Conservation (phyloP, 2,113 vertebrate genomes). For the Paracanthobrama guichenoti region DNA sequence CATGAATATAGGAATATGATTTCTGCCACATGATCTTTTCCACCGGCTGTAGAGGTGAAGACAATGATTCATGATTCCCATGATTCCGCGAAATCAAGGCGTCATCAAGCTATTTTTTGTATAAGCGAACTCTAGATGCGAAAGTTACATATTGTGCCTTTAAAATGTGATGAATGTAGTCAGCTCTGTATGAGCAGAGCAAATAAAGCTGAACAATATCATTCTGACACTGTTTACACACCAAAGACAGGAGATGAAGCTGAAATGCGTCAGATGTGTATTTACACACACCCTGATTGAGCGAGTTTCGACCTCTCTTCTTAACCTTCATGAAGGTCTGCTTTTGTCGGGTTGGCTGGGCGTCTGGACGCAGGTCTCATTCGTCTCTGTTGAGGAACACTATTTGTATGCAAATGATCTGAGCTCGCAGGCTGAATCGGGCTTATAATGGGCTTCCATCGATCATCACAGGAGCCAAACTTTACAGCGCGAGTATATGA, state of each 20-base stretch:
- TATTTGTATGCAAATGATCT: conserved; percentile 37
- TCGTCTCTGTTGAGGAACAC: conserved; percentile 32
- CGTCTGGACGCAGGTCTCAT: background rate
- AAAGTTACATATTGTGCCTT: too few species aligned
- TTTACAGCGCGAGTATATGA: background rate
- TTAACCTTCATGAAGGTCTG: conserved; percentile 12
- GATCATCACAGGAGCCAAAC: background rate
- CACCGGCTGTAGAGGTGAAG: too few species aligned
- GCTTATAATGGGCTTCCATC: conserved; percentile 22
- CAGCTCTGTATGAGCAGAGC: background rate
- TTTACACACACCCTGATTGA: too few species aligned
- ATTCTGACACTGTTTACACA: background rate
- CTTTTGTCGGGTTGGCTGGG: background rate
- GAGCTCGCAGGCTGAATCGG: background rate
- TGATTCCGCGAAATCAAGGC: too few species aligned
- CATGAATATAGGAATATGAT: too few species aligned
- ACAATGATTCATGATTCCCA: too few species aligned
- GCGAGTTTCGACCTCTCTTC: background rate
- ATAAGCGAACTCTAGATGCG: too few species aligned
- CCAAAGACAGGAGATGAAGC: background rate
- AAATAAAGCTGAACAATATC: background rate
- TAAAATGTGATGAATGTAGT: background rate
- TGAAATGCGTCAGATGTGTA: background rate
- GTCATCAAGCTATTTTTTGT: too few species aligned
- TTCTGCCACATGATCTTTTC: too few species aligned